Evolutionary conservation across 2,888 invertebrate species (phyloP).

Genomic region (Ecdyonurus torrentis): DNA sequence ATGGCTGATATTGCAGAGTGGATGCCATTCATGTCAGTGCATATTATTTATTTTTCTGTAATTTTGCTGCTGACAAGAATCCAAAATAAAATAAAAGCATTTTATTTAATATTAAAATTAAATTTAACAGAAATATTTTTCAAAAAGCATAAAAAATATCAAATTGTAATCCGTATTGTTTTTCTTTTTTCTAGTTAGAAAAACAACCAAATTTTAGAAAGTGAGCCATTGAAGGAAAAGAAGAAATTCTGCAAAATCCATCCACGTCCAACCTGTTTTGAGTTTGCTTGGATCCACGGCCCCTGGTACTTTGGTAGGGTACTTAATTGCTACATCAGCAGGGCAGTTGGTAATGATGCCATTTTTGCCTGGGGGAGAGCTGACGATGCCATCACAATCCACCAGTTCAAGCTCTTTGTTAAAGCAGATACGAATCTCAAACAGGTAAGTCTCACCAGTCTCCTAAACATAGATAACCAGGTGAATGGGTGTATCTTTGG

Average conservation of each 20-base stretch:
- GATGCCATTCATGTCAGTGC: no score
- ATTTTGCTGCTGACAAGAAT: no score
- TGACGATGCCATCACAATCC: constrained; percentile 44
- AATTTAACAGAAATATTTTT: no score
- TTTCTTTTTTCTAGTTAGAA: no score
- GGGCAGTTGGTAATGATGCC: constrained; percentile 16
- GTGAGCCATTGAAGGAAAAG: constrained; percentile 41
- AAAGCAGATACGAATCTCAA: constrained; percentile 59
- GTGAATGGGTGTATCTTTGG: neutral
- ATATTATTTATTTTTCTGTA: no score
- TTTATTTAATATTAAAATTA: no score
- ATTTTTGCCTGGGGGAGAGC: constrained; percentile 17
- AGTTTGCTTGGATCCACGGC: neutral
- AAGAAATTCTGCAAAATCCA: neutral
- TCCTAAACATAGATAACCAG: constrained; percentile 1
- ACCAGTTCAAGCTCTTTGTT: constrained; percentile 42
- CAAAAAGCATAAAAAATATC: no score
- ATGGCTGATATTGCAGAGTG: no score
- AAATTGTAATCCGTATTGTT: no score
- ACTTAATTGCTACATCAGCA: constrained; percentile 9
- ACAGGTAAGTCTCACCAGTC: constrained; percentile 37
- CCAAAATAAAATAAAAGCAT: no score
- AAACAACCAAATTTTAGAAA: constrained; percentile 31
- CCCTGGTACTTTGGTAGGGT: constrained; percentile 11
- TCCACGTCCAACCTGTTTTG: neutral